phyloP scores from a whole-genome alignment of 2,888 invertebrate species.

The Gymnoscelis rufifasciata region DNA sequence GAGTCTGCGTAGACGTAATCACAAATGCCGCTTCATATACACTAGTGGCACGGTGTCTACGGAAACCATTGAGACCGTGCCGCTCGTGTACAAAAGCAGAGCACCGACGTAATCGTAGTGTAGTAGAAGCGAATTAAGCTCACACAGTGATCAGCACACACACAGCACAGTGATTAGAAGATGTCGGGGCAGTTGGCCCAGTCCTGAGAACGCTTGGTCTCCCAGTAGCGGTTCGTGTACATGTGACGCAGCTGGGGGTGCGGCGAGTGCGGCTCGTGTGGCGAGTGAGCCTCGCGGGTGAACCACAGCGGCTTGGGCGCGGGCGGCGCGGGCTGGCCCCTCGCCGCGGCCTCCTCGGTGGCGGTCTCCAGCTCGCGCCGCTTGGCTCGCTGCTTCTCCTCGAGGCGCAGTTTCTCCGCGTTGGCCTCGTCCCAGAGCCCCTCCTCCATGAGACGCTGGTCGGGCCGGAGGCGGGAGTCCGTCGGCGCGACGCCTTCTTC shows the following conservation, averaged over 20 bases:
- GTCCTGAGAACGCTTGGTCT: slow-evolving; percentile 90
- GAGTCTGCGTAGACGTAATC: no score
- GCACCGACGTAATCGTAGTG: no score
- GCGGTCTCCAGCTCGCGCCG: slow-evolving; percentile 88
- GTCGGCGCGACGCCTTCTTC: slow-evolving; percentile 96
- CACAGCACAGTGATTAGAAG: slow-evolving; percentile 72
- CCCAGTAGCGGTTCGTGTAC: slow-evolving; percentile 95
- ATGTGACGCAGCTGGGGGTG: slow-evolving; percentile 82
- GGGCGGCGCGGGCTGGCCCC: slow-evolving; percentile 81
- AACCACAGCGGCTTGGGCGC: slow-evolving; percentile 94
- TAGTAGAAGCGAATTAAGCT: slow-evolving; percentile 10
- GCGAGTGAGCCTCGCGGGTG: slow-evolving; percentile 87
- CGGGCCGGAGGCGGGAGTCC: slow-evolving; percentile 94
- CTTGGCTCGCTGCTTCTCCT: slow-evolving; percentile 95
- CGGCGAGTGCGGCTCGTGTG: slow-evolving; percentile 43
- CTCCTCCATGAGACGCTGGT: slow-evolving; percentile 98
- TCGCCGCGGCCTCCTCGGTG: slow-evolving; percentile 84
- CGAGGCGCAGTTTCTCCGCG: slow-evolving; percentile 87
- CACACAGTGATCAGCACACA: background rate
- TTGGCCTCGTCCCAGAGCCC: slow-evolving; percentile 96
- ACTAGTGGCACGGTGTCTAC: no score
- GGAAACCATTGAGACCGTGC: no score
- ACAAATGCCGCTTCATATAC: no score
- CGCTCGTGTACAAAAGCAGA: no score
- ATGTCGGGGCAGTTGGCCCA: slow-evolving; percentile 96